Evolutionary conservation across 2,113 vertebrate species (phyloP).

Genomic region (Myotis davidii): DNA sequence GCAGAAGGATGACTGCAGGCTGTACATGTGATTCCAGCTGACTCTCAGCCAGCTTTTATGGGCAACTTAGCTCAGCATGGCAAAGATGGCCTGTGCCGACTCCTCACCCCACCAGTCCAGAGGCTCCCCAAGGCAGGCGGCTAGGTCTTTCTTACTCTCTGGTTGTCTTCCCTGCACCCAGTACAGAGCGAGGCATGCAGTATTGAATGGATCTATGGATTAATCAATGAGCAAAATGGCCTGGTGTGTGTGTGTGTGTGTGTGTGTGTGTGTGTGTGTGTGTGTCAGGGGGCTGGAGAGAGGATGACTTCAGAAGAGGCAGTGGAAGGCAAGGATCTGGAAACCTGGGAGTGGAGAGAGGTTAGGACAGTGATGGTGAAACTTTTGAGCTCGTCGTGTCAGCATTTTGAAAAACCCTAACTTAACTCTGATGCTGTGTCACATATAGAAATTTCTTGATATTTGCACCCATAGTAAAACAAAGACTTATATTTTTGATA

Average conservation of each 20-base stretch:
- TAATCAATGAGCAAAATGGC: background rate
- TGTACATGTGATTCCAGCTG: background rate
- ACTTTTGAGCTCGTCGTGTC: no score
- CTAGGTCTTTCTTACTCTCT: background rate
- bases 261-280: background rate
- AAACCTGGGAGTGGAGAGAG: background rate
- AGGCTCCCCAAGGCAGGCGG: background rate
- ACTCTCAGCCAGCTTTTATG: background rate
- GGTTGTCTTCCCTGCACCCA: background rate
- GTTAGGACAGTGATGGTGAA: no score
- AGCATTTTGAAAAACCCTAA: no score
- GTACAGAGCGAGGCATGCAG: background rate
- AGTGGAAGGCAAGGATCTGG: background rate
- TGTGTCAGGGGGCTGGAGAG: background rate
- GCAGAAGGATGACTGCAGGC: background rate
- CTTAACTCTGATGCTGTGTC: no score
- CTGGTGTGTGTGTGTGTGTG: background rate
- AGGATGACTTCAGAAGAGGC: background rate
- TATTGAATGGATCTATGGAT: no score
- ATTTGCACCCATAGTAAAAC: no score
- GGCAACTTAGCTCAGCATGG: background rate
- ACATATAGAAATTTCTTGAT: no score
- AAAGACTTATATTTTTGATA: no score
- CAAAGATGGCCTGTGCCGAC: background rate
- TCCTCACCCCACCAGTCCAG: background rate